Evolutionary conservation across 1,140 invertebrate genomes (phyloP), one percentile per base, ranked within the genome.

Genomic region (Eriosoma lanigerum): DNA sequence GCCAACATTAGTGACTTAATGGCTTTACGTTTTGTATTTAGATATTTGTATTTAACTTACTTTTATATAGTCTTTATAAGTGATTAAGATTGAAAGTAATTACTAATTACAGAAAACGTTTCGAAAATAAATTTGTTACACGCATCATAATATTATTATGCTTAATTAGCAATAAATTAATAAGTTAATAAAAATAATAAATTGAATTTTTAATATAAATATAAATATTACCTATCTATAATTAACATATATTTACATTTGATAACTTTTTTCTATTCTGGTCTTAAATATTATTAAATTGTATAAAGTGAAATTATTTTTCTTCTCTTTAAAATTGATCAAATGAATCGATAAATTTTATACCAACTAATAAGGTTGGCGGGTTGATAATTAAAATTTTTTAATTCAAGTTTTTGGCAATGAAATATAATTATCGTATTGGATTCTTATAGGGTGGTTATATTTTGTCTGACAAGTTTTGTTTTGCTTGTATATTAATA

Each of bases 251-350:
- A 32, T 17, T 62, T 26, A 29, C 26, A 32, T 29, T 62, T 62
- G 26, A 26, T 24, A 32, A 62, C 3, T 32, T 62, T 62, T 62
- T 38, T 24, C 19, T 62, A 3, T 29, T n/a, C 17, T 32, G 29
- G 19, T 62, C 17, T 19, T 62, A 17, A 32, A 62, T 29, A 62
- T n/a, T 32, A 15, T 32, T 62, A 19, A 62, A 8, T 17, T n/a
- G 19, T 38, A 64, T 38, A 64, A 64, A 64, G 32, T 38, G 62
- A 64, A 64, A 64, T 19, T 64, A 44, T 64, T 21, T 64, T 32
- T 32, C 19, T n/a, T 32, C 60, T 32, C 60, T 64, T 64, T 32
- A 26, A 64, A n/a, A 62, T 29, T 9, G 15, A 29, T 17, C 15
- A 29, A 29, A 24, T 32, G 32, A 64, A 64, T 29, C 60, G 29